Evolutionary conservation across 2,113 vertebrate species (phyloP).

Genomic region (Proterorhinus semilunaris): DNA sequence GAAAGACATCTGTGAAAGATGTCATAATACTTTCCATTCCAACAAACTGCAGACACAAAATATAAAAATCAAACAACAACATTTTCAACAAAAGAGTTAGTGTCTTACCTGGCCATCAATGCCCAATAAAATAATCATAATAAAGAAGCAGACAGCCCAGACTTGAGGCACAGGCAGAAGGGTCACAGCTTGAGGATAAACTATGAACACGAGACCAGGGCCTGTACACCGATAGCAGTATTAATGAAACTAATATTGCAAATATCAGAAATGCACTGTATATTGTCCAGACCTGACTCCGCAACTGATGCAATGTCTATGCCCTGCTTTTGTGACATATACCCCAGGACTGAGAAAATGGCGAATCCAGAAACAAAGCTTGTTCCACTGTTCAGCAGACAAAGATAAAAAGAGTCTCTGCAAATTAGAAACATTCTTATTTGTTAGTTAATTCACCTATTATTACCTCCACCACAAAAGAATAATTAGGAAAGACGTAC

Average conservation of each 20-base stretch:
- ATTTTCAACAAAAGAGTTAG: neutral
- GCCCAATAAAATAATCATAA: slow-evolving; percentile 89
- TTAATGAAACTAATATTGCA: neutral
- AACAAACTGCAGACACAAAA: slow-evolving; percentile 77
- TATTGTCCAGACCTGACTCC: slow-evolving; percentile 60
- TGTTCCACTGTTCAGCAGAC: slow-evolving; percentile 86
- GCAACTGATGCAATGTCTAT: slow-evolving; percentile 67
- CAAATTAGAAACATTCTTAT: slow-evolving; percentile 15
- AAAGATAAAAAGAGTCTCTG: slow-evolving; percentile 74
- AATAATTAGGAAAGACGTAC: slow-evolving; percentile 22
- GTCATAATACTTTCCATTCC: slow-evolving; percentile 90
- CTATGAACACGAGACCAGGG: slow-evolving; percentile 90
- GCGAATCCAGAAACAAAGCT: slow-evolving; percentile 88
- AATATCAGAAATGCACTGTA: neutral
- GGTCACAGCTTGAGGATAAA: slow-evolving; percentile 88
- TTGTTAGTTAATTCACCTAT: too few relatives aligned
- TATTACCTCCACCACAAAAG: too few relatives aligned
- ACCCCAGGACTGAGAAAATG: slow-evolving; percentile 86
- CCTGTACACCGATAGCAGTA: slow-evolving; percentile 66
- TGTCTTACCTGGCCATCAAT: slow-evolving; percentile 77
- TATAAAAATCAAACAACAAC: neutral
- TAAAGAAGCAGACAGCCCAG: slow-evolving; percentile 90
- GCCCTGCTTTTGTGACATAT: slow-evolving; percentile 79
- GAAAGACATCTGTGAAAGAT: slow-evolving; percentile 81
- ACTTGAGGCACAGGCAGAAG: slow-evolving; percentile 88